These are phyloP conservation scores for Xenus cinereus DNA, from an alignment of 2,113 vertebrate species.

Conservation along the genomic window DNA sequence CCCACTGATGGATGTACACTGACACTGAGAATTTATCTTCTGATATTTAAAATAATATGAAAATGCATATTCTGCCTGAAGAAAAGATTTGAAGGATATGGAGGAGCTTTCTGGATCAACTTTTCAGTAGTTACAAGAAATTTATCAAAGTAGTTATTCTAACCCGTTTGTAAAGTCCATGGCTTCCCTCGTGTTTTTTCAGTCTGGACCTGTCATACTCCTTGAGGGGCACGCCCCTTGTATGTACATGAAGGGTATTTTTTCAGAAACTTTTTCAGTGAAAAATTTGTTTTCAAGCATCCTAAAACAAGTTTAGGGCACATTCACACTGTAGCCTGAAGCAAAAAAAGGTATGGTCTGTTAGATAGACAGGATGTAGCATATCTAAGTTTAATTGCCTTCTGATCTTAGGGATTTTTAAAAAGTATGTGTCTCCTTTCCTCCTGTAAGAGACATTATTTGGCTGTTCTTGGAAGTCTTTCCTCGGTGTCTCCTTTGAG, in stretches of 20 bases:
- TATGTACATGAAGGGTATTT: background rate
- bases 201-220: background rate
- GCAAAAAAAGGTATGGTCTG: background rate
- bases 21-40: background rate
- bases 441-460: background rate
- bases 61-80: background rate
- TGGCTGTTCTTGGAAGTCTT: background rate
- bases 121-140: background rate
- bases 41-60: background rate
- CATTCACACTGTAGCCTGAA: background rate
- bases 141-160: background rate
- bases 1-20: background rate
- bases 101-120: background rate
- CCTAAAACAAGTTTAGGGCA: background rate
- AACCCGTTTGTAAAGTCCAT: background rate
- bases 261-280: background rate
- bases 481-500: background rate
- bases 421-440: background rate
- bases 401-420: background rate
- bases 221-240: background rate
- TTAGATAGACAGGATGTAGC: background rate
- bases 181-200: background rate
- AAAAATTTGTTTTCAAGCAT: background rate
- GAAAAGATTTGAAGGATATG: background rate
- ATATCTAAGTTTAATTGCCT: background rate